Evolutionary conservation across 2,888 invertebrate species (phyloP), one percentile per base, ranked within the genome.

Genomic region (Chloroclystis v-ata): DNA sequence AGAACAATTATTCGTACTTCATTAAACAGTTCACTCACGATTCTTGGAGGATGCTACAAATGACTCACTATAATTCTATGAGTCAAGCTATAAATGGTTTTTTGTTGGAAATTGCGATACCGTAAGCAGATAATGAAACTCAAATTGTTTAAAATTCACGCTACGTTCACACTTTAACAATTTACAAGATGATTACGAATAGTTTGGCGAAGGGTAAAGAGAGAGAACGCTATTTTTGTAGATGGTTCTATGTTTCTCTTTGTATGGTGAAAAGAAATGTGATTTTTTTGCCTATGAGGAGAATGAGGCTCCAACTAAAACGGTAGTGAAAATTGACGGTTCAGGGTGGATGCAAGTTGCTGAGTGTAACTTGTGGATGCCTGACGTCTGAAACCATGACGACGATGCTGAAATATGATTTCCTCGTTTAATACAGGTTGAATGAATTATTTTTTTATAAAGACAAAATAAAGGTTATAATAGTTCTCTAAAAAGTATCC

Each of bases 101-200:
- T 40, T 37, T 46, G 37, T 30, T 45, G 30, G 44, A 41, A 53
- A 57, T 48, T 38, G 49, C 43, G 38, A 49, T 45, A 45, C 50
- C 50, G 46, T 46, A 43, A 46, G 46, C 30, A 49, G 49, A 47
- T 46, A 50, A 51, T 35, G 46, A 46, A 50, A 29, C 20, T 37
- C 47, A 52, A 52, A 52, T 54, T 53, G 49, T 52, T 43, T 48
- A 42, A 48, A 47, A 55, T 59, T 59, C 59, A 56, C 56, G 59
- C 51, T 59, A 48, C 47, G 59, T 59, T 59, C 59, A 59, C 59
- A 56, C 51, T 54, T 56, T 53, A 59, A 59, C 54, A 39, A 56
- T 54, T 54, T 50, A 52, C 47, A 43, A 47, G 51, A 29, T 53
- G 47, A 47, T 54, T 54, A 52, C 52, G 49, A 56, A 56, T 52